A percentile compares a stretch with the other conserved stretches of the same genome.
Evolutionary conservation across 1,140 invertebrate genomes (phyloP).

Genomic region (Brachionus paranguensis): DNA sequence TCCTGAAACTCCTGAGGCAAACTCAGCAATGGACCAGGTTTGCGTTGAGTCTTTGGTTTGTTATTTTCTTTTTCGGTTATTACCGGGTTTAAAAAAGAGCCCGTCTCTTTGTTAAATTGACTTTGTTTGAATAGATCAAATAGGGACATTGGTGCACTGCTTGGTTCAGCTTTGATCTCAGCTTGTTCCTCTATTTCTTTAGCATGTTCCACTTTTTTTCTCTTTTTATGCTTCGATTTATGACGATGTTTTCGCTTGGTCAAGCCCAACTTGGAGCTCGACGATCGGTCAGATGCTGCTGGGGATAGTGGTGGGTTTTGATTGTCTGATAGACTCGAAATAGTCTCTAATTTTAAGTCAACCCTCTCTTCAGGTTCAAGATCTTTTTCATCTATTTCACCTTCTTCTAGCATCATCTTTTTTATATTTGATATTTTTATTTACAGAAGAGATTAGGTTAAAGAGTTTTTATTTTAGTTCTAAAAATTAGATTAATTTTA

Average conservation of each 20-base stretch:
- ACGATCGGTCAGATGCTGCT: not conserved
- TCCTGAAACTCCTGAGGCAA: not conserved
- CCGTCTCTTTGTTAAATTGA: not conserved
- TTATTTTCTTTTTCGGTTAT: conserved; percentile 36
- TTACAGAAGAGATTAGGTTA: not conserved
- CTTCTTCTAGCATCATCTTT: not conserved
- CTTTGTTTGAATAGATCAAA: conserved; percentile 30
- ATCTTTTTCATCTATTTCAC: conserved; percentile 13
- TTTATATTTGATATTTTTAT: not conserved
- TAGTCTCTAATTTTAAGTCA: not conserved
- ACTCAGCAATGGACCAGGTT: conserved; percentile 1
- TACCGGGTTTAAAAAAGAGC: conserved; percentile 6
- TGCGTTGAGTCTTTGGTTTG: not conserved
- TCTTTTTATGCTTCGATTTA: not conserved
- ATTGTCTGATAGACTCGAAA: not conserved
- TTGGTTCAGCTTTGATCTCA: not conserved
- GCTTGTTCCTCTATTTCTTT: not conserved
- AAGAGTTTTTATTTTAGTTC: not conserved
- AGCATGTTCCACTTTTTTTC: not conserved
- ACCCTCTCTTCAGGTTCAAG: not conserved
- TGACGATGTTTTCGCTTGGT: not conserved
- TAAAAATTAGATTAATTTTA: not conserved
- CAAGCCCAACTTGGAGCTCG: not conserved
- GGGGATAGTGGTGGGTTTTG: not conserved
- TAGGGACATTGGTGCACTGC: not conserved